Evolutionary conservation across 2,888 invertebrate genomes (phyloP).

Genomic region (Glyphotaelius pellucidus): DNA sequence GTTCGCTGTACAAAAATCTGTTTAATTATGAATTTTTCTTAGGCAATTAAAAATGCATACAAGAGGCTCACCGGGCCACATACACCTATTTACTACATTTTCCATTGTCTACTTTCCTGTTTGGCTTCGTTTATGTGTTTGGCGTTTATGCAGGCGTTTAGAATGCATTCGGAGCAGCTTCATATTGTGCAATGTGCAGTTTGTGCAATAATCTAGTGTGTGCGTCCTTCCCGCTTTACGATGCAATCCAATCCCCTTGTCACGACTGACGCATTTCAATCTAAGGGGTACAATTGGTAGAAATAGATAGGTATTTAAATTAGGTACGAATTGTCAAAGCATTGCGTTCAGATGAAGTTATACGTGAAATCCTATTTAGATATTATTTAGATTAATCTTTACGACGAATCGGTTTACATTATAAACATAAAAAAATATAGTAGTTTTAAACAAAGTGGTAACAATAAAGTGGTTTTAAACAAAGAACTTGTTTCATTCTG

Average conservation of each 20-base stretch:
- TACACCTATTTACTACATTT: neutral
- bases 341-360: no score
- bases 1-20: no score
- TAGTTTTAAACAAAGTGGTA: no score
- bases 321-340: neutral
- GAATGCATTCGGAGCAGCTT: neutral
- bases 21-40: no score
- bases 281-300: neutral
- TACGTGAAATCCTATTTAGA: no score
- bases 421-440: no score
- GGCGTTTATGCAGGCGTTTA: neutral
- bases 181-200: neutral
- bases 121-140: neutral
- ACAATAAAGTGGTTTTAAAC: no score
- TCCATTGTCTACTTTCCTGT: neutral
- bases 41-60: neutral
- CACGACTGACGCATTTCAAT: neutral
- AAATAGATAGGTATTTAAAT: neutral
- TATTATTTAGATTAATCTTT: no score
- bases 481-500: no score
- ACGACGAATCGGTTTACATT: no score
- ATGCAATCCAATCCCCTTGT: neutral
- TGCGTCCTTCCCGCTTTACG: neutral
- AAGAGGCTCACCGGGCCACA: neutral
- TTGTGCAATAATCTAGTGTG: neutral